Conservation (phyloP, 2,888 invertebrate species). For the Dryobotodes eremita region DNA sequence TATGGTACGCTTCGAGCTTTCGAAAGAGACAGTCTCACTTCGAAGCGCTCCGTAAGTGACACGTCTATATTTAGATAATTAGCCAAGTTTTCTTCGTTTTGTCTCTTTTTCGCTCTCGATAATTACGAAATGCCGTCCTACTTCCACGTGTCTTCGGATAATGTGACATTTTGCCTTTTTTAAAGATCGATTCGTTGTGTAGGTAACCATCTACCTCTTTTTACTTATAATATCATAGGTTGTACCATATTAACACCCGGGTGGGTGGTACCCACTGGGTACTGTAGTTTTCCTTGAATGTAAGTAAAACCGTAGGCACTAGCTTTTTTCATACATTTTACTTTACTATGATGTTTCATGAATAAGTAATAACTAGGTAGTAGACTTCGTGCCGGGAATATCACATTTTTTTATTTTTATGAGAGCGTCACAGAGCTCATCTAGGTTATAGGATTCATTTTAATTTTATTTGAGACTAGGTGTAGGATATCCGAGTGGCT, state of each 20-base stretch:
- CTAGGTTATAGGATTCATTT: conserved; percentile 35
- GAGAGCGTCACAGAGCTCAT: conserved; percentile 17
- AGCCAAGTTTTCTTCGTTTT: too few species aligned
- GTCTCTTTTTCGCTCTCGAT: too few species aligned
- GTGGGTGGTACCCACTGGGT: neutral
- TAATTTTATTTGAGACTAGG: conserved; percentile 20
- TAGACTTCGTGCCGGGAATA: conserved; percentile 9
- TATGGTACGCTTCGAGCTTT: too few species aligned
- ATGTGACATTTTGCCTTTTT: too few species aligned
- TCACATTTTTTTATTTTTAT: conserved; percentile 45
- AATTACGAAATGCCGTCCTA: too few species aligned
- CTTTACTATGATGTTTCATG: conserved; percentile 20
- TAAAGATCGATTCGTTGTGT: too few species aligned
- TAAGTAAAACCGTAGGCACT: neutral
- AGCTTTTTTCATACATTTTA: conserved; percentile 18
- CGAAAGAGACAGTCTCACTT: too few species aligned
- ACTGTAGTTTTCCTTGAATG: neutral
- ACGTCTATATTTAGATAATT: too few species aligned
- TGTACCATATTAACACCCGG: neutral
- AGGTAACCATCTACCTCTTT: too few species aligned
- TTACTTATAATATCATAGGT: too few species aligned
- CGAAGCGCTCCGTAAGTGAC: too few species aligned
- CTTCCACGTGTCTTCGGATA: too few species aligned
- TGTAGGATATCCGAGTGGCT: neutral
- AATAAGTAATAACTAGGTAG: conserved; percentile 37